A percentile compares a stretch with the other conserved stretches of the same genome.
Evolutionary conservation across 2,113 vertebrate genomes (phyloP).

Genomic region (Psittacula cyanocephala): DNA sequence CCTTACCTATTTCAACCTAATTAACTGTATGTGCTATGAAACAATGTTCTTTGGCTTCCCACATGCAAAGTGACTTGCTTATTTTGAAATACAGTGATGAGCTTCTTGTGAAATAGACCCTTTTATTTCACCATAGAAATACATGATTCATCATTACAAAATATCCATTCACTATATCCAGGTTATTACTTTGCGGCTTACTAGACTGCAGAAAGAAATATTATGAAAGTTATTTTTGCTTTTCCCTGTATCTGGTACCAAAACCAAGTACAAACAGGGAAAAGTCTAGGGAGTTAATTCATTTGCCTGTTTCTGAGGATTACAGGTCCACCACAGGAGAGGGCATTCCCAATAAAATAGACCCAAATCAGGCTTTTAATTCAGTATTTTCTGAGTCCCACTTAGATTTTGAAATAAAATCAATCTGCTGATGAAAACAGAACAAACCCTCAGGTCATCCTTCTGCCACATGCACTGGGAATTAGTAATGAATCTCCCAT

Average conservation of each 20-base stretch:
- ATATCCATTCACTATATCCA: background rate
- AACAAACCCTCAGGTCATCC: background rate
- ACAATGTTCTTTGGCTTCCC: background rate
- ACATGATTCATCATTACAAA: background rate
- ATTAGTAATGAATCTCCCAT: background rate
- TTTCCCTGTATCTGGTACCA: background rate
- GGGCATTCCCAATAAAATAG: background rate
- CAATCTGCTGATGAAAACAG: background rate
- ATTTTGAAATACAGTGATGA: background rate
- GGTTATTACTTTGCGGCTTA: background rate
- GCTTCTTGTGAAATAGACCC: background rate
- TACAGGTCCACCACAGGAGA: background rate
- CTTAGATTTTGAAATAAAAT: conserved; percentile 6
- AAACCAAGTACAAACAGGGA: background rate
- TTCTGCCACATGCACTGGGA: background rate
- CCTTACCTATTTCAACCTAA: background rate
- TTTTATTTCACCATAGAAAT: background rate
- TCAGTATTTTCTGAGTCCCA: background rate
- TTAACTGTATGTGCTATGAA: background rate
- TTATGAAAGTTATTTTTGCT: background rate
- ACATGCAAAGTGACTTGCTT: background rate
- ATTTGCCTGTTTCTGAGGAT: background rate
- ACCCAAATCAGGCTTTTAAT: background rate
- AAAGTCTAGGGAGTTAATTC: background rate
- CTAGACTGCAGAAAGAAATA: background rate